phyloP scores from a whole-genome alignment of 1,140 invertebrate species.

The Cotesia typhae region DNA sequence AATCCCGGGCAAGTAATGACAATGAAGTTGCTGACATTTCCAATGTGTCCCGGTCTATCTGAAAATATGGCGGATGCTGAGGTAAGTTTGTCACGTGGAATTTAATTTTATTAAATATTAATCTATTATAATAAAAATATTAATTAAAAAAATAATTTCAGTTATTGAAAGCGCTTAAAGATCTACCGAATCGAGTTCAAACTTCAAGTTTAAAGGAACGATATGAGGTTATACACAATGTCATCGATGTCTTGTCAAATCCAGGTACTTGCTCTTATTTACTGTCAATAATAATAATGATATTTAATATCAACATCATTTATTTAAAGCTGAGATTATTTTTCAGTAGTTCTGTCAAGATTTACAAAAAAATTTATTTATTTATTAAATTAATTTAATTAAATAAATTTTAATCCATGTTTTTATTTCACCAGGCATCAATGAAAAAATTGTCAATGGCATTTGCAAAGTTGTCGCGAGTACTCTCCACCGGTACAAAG shows the following conservation, averaged over 20 bases:
- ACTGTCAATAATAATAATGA: constrained; percentile 10
- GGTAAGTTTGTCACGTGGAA: constrained; percentile 62
- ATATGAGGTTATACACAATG: constrained; percentile 74
- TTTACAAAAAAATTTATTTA: no score
- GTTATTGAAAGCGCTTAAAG: constrained; percentile 79
- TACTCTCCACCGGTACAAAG: constrained; percentile 80
- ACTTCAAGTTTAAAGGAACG: constrained; percentile 80
- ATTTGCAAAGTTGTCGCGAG: constrained; percentile 79
- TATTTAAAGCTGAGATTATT: constrained; percentile 28
- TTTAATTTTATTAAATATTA: constrained; percentile 34
- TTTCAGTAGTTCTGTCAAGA: background rate
- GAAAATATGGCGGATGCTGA: constrained; percentile 63
- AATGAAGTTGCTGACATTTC: no score
- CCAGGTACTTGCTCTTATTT: constrained; percentile 68
- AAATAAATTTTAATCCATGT: background rate
- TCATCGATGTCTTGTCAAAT: constrained; percentile 76
- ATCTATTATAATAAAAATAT: constrained; percentile 25
- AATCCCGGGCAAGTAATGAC: no score
- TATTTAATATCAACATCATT: constrained; percentile 39
- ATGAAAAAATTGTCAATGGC: constrained; percentile 79
- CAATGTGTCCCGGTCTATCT: constrained; percentile 25
- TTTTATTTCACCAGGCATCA: constrained; percentile 70
- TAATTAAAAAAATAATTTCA: constrained; percentile 61
- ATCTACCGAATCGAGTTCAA: constrained; percentile 81
- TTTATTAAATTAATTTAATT: no score